Evolutionary conservation across 2,113 vertebrate genomes (phyloP).

Genomic region (Peromyscus maniculatus): DNA sequence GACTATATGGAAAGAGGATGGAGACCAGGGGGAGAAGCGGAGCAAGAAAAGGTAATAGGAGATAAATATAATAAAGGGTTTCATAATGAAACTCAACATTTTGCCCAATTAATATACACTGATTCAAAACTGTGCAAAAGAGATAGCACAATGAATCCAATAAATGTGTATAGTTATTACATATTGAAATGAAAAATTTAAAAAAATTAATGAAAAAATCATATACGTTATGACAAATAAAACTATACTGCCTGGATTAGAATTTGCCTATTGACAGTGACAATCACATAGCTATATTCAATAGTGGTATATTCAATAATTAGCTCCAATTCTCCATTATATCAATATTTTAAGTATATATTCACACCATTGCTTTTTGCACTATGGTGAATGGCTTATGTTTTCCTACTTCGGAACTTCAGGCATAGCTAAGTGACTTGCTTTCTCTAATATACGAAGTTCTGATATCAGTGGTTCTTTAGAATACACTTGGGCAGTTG

Average conservation of each 20-base stretch:
- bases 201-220: not conserved
- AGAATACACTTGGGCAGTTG: not conserved
- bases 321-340: conserved; percentile 2
- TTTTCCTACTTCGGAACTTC: not conserved
- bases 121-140: not conserved
- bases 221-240: not conserved
- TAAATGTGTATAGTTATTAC: not conserved
- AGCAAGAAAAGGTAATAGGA: not conserved
- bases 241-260: not conserved
- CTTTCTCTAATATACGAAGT: not conserved
- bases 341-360: not conserved
- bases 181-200: not conserved
- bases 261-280: conserved; percentile 1
- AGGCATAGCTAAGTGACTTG: not conserved
- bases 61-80: not conserved
- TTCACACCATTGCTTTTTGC: not conserved
- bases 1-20: not conserved
- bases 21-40: not conserved
- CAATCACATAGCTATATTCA: not conserved
- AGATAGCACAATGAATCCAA: not conserved
- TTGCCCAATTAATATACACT: not conserved
- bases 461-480: not conserved
- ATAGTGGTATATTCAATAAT: not conserved
- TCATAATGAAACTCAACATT: not conserved
- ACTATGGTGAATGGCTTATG: not conserved